Conservation (phyloP, 2,113 vertebrate species). For the Campylorhamphus procurvoides region DNA sequence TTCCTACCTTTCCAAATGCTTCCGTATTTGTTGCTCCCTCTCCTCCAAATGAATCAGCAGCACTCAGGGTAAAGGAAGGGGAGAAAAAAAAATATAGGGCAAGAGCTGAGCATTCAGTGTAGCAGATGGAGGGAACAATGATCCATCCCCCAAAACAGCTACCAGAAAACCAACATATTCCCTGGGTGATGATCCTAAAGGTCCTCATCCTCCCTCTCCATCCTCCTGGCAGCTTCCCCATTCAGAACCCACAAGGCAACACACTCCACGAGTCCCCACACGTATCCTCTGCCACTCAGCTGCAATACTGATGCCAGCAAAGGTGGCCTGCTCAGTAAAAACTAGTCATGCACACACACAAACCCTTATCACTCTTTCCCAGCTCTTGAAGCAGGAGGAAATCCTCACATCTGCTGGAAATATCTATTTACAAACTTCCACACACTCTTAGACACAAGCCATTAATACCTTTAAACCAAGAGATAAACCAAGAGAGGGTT, state of each 20-base stretch:
- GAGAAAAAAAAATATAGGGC: not conserved
- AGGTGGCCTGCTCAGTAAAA: not conserved
- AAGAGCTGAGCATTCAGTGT: not conserved
- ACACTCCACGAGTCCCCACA: accelerated
- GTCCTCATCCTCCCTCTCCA: not conserved
- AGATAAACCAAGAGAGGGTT: not conserved
- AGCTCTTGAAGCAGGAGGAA: not conserved
- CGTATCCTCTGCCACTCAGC: not conserved
- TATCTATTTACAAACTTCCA: not conserved
- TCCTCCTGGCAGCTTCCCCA: not conserved
- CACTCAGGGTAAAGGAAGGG: not conserved
- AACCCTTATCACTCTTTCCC: not conserved
- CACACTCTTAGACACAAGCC: not conserved
- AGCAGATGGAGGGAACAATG: not conserved
- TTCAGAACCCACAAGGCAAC: not conserved
- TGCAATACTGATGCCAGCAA: not conserved
- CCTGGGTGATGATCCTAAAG: not conserved
- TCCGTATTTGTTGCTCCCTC: not conserved
- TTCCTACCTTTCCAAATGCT: not conserved
- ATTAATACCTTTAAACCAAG: not conserved
- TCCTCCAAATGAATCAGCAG: not conserved
- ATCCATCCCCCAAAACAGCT: not conserved
- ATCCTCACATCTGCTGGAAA: not conserved
- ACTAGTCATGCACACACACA: not conserved
- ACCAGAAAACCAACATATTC: not conserved